Percentiles rank a stretch among this genome's conserved stretches.
phyloP scores from a whole-genome alignment of 2,888 invertebrate species.

The Lordiphosa andalusiaca region DNA sequence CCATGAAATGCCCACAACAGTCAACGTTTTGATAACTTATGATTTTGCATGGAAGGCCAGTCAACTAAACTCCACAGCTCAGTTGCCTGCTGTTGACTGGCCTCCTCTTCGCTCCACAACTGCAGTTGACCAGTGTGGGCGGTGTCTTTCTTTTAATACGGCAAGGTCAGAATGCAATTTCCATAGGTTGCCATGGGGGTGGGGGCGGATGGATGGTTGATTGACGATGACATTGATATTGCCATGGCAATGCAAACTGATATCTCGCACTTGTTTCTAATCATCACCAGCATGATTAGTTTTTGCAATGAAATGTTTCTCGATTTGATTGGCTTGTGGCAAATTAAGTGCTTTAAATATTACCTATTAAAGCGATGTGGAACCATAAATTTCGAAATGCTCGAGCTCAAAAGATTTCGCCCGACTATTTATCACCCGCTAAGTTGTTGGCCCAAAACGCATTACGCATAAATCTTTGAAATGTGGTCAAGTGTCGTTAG shows the following conservation, averaged over 20 bases:
- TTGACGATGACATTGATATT: not conserved
- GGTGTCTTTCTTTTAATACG: slow-evolving; percentile 18
- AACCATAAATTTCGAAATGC: slow-evolving; percentile 33
- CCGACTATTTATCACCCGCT: slow-evolving; percentile 28
- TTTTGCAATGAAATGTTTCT: slow-evolving; percentile 7
- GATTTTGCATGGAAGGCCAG: slow-evolving; percentile 26
- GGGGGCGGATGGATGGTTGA: not conserved
- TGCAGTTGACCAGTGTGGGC: slow-evolving; percentile 31
- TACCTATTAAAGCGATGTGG: slow-evolving; percentile 39
- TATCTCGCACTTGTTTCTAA: slow-evolving; percentile 11
- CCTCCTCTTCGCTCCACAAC: not conserved
- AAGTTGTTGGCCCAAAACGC: slow-evolving; percentile 21
- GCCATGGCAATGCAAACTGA: slow-evolving; percentile 19
- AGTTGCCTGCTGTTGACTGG: slow-evolving; percentile 20
- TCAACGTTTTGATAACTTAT: slow-evolving; percentile 41
- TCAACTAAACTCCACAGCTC: slow-evolving; percentile 5
- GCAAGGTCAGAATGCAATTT: slow-evolving; percentile 1
- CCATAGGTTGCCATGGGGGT: slow-evolving; percentile 10
- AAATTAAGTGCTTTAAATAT: slow-evolving; percentile 25
- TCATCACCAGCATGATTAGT: slow-evolving; percentile 20
- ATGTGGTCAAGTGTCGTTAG: slow-evolving; percentile 17
- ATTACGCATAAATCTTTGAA: slow-evolving; percentile 40
- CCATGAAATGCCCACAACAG: slow-evolving; percentile 35
- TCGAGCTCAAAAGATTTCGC: slow-evolving; percentile 28
- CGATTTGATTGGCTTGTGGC: slow-evolving; percentile 13